Evolutionary conservation across 2,888 invertebrate genomes (phyloP), one percentile per base, ranked within the genome.

Genomic region (Lissocephala sabroskyi): DNA sequence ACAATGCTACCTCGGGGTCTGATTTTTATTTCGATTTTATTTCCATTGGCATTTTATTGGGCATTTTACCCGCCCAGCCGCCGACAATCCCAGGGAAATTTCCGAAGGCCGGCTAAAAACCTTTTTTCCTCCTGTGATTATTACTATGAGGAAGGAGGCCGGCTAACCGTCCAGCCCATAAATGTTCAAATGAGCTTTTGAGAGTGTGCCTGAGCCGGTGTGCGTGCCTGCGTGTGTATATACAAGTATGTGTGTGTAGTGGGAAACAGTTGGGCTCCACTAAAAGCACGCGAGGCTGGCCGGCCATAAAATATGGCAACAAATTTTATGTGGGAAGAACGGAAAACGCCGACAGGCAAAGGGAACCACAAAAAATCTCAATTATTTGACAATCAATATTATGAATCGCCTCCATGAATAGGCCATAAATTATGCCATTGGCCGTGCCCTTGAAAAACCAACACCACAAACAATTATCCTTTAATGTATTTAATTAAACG

Each of bases 11-110:
- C 78, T 74, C 77, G 77, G 68, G 57, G n/a, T n/a, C 59, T 74
- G 75, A 70, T 70, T 77, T 77, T 70, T 77, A 68, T 76, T 68
- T 65, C 70, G 57, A 56, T 75, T 71, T 67, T 52, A 68, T 77
- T 77, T 65, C 49, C 65, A 76, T 60, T 66, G 66, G 57, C 62
- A 65, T 76, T 76, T 68, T 76, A 68, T 68, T 76, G 67, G 45
- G 23, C 23, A 23, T 23, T 23, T n/a, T 7, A 23, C 7, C 3
- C 53, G 56, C 53, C 58, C 3, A 23, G 7, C 3, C 43, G 71
- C 57, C 63, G 56, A 55, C 37, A 32, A 37, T 36, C 28, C 41
- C 17, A 17, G n/a, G 5, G 33, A 19, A 26, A 26, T 16, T 14
- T 11, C 26, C 29, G 30, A 35, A 32, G 7, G 42, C 46, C 7